A percentile compares a stretch with the other conserved stretches of the same genome.
Conservation (phyloP, 2,797 vertebrate genomes). For the Gymnothorax javanicus region DNA sequence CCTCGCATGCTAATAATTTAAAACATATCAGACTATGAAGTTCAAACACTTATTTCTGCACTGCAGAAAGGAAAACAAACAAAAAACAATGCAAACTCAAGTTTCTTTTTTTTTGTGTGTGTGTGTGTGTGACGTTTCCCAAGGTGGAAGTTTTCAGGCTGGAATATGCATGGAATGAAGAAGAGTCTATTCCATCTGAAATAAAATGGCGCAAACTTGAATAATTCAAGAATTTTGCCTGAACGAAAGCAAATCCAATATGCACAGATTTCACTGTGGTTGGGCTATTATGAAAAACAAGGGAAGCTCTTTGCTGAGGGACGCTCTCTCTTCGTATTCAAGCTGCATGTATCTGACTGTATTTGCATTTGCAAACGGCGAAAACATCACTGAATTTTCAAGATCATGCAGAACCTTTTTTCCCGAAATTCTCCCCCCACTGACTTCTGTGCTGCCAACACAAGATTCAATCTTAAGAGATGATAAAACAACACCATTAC, state of each 20-base stretch:
- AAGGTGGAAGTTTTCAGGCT: conserved; percentile 49
- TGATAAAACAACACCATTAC: not conserved
- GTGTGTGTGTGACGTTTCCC: conserved; percentile 46
- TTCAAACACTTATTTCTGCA: conserved; percentile 61
- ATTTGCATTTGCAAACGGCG: conserved; percentile 7
- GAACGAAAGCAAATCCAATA: conserved; percentile 40
- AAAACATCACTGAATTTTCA: conserved; percentile 39
- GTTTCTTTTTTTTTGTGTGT: conserved; percentile 36
- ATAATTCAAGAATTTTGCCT: conserved; percentile 47
- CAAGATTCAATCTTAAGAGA: not conserved
- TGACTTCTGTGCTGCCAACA: not conserved
- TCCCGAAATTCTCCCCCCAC: not conserved
- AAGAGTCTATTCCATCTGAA: conserved; percentile 26
- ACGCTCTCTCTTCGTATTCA: conserved; percentile 38
- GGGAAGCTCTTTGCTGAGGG: conserved; percentile 41
- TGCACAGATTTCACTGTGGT: conserved; percentile 15
- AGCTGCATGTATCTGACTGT: conserved; percentile 43
- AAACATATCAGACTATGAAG: conserved; percentile 48
- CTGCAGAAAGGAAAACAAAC: conserved; percentile 62
- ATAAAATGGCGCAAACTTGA: conserved; percentile 63
- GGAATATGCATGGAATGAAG: conserved; percentile 30
- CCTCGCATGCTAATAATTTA: conserved; percentile 19
- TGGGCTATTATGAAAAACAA: not conserved
- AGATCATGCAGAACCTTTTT: conserved; percentile 20
- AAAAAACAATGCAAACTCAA: not conserved